Evolutionary conservation across 2,888 invertebrate species (phyloP).

Genomic region (Micoletzkya japonica): DNA sequence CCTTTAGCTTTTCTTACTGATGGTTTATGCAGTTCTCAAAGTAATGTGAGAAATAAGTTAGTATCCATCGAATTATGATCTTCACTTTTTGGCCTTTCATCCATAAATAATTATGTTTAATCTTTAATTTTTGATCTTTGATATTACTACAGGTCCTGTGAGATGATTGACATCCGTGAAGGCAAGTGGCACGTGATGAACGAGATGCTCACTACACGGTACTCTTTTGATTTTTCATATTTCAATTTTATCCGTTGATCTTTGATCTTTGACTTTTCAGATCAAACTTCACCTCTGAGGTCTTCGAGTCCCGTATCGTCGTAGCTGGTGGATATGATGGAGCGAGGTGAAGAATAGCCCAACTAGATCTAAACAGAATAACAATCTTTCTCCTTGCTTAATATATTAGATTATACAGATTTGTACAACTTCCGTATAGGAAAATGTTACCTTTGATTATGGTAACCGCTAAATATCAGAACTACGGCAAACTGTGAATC

Average conservation of each 20-base stretch:
- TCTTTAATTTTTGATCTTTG: background rate
- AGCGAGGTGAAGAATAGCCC: constrained; percentile 1
- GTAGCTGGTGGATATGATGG: constrained; percentile 26
- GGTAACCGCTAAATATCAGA: constrained; percentile 2
- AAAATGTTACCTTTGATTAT: background rate
- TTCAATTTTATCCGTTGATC: background rate
- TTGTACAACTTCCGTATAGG: no score
- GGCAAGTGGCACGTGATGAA: constrained; percentile 23
- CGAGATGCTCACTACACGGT: constrained; percentile 21
- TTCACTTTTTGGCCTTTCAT: no score
- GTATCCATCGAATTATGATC: no score
- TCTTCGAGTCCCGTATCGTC: constrained; percentile 4
- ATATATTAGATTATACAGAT: no score
- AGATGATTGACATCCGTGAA: constrained; percentile 13
- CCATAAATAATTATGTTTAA: no score
- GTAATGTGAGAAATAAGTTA: no score
- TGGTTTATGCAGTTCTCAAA: background rate
- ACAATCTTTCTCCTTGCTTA: no score
- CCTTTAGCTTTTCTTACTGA: background rate
- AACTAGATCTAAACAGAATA: no score
- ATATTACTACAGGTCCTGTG: constrained; percentile 6
- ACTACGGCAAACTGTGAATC: constrained; percentile 4
- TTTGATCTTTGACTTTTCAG: background rate
- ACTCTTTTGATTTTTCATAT: background rate
- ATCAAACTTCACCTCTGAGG: constrained; percentile 13